phyloP scores from a whole-genome alignment of 2,113 vertebrate genomes.

The Cochlearius cochlearius region DNA sequence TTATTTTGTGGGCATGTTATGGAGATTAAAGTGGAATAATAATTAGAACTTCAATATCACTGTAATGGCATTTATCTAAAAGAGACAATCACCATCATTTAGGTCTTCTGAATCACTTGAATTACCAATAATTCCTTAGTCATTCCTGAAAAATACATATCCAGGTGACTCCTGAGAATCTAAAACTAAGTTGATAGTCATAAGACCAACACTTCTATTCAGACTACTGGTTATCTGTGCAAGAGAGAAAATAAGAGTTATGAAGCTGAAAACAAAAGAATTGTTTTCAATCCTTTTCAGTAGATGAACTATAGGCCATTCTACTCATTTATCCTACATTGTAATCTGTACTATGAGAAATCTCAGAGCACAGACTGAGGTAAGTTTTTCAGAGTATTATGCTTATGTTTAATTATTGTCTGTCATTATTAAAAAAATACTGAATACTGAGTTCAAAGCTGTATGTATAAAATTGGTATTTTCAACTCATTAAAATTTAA shows the following conservation, averaged over 20 bases:
- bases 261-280: not conserved
- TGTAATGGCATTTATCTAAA: not conserved
- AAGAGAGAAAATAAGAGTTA: not conserved
- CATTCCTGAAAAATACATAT: not conserved
- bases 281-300: not conserved
- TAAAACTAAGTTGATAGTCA: not conserved
- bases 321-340: not conserved
- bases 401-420: not conserved
- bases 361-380: not conserved
- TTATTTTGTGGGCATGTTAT: rapidly evolving
- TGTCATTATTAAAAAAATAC: not conserved
- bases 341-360: not conserved
- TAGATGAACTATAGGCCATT: not conserved
- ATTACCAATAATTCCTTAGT: not conserved
- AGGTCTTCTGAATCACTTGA: not conserved
- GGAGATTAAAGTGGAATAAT: not conserved
- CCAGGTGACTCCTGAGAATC: not conserved
- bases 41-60: not conserved
- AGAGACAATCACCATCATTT: not conserved
- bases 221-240: not conserved
- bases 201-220: not conserved
- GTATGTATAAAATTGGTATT: not conserved
- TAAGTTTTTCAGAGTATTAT: not conserved
- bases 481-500: not conserved
- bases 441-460: not conserved